phyloP scores from a whole-genome alignment of 2,113 vertebrate genomes.

The Nibea coibor region DNA sequence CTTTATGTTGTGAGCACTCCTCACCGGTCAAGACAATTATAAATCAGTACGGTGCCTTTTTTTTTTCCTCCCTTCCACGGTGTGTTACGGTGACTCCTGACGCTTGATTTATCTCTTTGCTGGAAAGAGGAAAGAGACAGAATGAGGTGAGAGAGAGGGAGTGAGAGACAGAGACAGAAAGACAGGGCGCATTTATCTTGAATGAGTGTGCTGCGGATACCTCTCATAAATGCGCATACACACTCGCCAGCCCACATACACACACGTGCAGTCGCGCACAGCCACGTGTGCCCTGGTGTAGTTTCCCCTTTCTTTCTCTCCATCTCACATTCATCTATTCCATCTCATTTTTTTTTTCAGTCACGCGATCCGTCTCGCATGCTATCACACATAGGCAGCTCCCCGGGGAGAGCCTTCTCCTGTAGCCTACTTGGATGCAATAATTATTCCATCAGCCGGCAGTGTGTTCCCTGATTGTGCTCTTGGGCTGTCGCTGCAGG shows the following conservation, averaged over 20 bases:
- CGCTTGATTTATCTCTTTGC: constrained; percentile 53
- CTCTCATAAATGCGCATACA: constrained; percentile 58
- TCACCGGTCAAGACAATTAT: constrained; percentile 36
- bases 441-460: constrained; percentile 92
- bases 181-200: constrained; percentile 51
- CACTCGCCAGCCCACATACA: constrained; percentile 15
- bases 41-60: constrained; percentile 32
- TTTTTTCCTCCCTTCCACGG: constrained; percentile 7
- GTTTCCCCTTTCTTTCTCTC: constrained; percentile 57
- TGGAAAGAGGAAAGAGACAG: constrained; percentile 42
- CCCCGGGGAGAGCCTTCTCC: constrained; percentile 80
- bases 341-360: constrained; percentile 58
- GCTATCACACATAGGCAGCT: constrained; percentile 80
- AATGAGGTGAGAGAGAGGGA: constrained; percentile 50
- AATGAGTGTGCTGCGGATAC: constrained; percentile 57
- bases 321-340: constrained; percentile 75
- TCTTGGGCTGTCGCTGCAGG: constrained; percentile 87
- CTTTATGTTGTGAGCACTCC: constrained; percentile 16
- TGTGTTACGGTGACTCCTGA: constrained; percentile 23
- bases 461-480: constrained; percentile 88
- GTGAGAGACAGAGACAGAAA: constrained; percentile 30
- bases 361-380: constrained; percentile 73
- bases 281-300: constrained; percentile 56
- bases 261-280: constrained; percentile 32
- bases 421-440: constrained; percentile 84